Conservation (phyloP, 2,797 vertebrate species). For the Girardinus metallicus region DNA sequence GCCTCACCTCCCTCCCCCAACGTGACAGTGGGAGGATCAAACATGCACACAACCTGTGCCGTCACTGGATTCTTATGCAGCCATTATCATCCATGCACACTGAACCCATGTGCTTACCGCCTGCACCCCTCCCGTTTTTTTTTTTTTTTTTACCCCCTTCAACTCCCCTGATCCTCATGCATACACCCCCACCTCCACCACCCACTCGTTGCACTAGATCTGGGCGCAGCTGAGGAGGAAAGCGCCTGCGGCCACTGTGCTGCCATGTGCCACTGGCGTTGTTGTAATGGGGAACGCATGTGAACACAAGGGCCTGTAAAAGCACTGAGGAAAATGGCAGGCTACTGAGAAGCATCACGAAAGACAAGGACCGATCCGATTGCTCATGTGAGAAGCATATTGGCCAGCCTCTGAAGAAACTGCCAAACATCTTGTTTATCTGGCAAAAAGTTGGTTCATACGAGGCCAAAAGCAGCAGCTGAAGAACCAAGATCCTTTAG, state of each 20-base stretch:
- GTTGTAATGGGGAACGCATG: conserved; percentile 72
- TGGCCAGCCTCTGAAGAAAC: conserved; percentile 11
- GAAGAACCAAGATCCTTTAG: conserved; percentile 2
- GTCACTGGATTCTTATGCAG: conserved; percentile 60
- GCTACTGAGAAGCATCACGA: conserved; percentile 28
- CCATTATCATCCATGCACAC: conserved; percentile 54
- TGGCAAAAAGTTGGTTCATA: conserved; percentile 13
- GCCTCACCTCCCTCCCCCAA: conserved; percentile 57
- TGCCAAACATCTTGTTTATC: conserved; percentile 3
- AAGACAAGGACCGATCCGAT: conserved; percentile 13
- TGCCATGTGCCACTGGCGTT: conserved; percentile 76
- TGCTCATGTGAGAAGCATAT: conserved; percentile 20
- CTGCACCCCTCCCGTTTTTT: conserved; percentile 37
- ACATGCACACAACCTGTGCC: conserved; percentile 52
- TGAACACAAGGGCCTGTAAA: conserved; percentile 64
- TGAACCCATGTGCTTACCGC: conserved; percentile 50
- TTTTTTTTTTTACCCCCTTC: conserved; percentile 32
- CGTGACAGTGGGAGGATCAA: conserved; percentile 51
- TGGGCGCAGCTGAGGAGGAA: conserved; percentile 77
- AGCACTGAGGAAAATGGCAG: conserved; percentile 39
- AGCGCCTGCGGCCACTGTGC: conserved; percentile 70
- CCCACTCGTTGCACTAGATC: conserved; percentile 67
- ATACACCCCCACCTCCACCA: conserved; percentile 38
- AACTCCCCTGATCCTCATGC: conserved; percentile 40
- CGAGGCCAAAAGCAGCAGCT: conserved; percentile 3